Evolutionary conservation across 2,797 vertebrate species (phyloP).

Genomic region (Enteromius unitaeniatus): DNA sequence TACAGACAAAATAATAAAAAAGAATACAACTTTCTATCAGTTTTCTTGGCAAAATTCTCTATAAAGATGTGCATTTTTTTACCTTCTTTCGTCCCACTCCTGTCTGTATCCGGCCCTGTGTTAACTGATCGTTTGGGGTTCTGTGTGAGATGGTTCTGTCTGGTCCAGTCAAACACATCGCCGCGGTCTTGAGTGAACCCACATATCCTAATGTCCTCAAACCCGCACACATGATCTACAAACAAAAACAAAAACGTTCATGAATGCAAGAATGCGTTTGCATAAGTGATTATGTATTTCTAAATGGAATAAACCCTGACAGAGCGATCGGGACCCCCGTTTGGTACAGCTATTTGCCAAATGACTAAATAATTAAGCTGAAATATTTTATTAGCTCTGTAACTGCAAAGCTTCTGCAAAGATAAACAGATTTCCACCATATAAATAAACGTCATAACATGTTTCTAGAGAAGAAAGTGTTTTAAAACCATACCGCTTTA

Average conservation of each 20-base stretch:
- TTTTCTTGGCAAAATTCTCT: neutral
- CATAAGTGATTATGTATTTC: neutral
- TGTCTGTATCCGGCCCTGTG: conserved; percentile 91
- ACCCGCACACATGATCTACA: conserved; percentile 86
- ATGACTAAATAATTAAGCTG: neutral
- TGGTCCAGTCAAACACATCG: conserved; percentile 94
- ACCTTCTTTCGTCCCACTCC: conserved; percentile 92
- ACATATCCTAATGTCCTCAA: conserved; percentile 92
- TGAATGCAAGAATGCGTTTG: neutral
- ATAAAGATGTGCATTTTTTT: neutral
- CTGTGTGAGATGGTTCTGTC: conserved; percentile 91
- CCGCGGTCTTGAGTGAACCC: conserved; percentile 92
- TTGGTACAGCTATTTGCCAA: neutral
- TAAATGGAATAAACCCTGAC: neutral
- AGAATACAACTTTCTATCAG: neutral
- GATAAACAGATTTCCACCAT: neutral
- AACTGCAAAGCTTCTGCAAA: neutral
- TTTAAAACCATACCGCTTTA: too few relatives aligned
- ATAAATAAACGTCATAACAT: too few relatives aligned
- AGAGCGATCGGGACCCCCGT: neutral
- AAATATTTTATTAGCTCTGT: neutral
- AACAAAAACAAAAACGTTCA: neutral
- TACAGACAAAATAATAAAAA: neutral
- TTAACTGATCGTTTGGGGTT: conserved; percentile 93
- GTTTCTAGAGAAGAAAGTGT: too few relatives aligned